phyloP scores from a whole-genome alignment of 2,888 invertebrate genomes.

The Parasteatoda lunata region DNA sequence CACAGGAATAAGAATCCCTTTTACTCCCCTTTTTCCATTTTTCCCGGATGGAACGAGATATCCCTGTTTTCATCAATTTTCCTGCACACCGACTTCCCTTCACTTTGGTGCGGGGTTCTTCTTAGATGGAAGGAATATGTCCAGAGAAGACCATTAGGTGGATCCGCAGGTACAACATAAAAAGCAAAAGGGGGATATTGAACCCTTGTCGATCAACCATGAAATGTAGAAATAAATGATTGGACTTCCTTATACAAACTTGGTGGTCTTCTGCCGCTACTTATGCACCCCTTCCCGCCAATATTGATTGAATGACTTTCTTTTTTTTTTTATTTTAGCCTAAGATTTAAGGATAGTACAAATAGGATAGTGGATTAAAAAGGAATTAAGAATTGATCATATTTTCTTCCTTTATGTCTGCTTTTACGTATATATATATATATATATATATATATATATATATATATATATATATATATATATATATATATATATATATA shows the following conservation, averaged over 20 bases:
- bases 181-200: background rate
- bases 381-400: too few species aligned
- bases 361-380: too few species aligned
- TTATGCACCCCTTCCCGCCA: conserved; percentile 62
- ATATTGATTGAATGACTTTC: conserved; percentile 46
- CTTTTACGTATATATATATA: background rate
- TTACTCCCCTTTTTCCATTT: conserved; percentile 34
- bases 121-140: background rate
- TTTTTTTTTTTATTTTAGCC: background rate
- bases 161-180: conserved; percentile 22
- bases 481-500: too few species aligned
- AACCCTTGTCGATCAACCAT: conserved; percentile 50
- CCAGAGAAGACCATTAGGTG: conserved; percentile 51
- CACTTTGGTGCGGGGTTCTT: background rate
- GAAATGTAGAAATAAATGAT: conserved; percentile 66
- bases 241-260: conserved; percentile 50
- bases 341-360: background rate
- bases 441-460: background rate
- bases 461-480: too few species aligned
- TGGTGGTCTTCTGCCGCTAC: conserved; percentile 57
- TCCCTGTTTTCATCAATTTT: conserved; percentile 55
- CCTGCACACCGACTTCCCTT: conserved; percentile 14
- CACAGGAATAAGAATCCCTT: conserved; percentile 21
- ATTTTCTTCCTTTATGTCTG: background rate
- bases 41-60: conserved; percentile 49